Percentiles rank a stretch among this genome's conserved stretches.
Evolutionary conservation across 2,797 vertebrate genomes (phyloP).

Genomic region (Lepus townsendii): DNA sequence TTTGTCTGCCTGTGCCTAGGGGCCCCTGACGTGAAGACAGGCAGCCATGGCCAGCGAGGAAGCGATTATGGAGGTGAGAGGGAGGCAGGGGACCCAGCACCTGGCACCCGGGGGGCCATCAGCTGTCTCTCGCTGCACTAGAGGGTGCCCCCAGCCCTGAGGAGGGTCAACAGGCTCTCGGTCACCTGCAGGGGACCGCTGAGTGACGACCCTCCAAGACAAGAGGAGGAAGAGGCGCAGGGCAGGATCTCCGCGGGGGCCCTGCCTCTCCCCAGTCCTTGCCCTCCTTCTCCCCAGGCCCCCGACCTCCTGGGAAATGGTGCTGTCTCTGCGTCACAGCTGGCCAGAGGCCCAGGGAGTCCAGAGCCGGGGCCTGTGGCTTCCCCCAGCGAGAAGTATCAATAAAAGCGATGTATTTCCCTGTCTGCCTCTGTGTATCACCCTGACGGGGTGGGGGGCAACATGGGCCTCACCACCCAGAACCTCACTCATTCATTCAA

Average conservation of each 20-base stretch:
- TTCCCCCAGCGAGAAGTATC: background rate
- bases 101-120: background rate
- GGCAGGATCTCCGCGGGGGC: background rate
- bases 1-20: conserved; percentile 62
- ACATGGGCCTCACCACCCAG: background rate
- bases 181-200: background rate
- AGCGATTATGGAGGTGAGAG: conserved; percentile 61
- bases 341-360: background rate
- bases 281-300: conserved; percentile 53
- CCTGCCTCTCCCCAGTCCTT: background rate
- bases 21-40: conserved; percentile 36
- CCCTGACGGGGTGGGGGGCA: background rate
- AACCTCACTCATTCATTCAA: background rate
- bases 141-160: background rate
- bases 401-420: conserved; percentile 64
- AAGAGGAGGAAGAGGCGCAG: background rate
- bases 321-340: conserved; percentile 3
- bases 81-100: background rate
- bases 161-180: background rate
- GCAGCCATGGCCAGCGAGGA: background rate
- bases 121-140: background rate
- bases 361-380: background rate
- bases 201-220: conserved; percentile 2
- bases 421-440: background rate
- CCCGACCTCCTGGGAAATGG: conserved; percentile 64